Evolutionary conservation across 2,113 vertebrate species (phyloP).

Genomic region (Noctilio leporinus): DNA sequence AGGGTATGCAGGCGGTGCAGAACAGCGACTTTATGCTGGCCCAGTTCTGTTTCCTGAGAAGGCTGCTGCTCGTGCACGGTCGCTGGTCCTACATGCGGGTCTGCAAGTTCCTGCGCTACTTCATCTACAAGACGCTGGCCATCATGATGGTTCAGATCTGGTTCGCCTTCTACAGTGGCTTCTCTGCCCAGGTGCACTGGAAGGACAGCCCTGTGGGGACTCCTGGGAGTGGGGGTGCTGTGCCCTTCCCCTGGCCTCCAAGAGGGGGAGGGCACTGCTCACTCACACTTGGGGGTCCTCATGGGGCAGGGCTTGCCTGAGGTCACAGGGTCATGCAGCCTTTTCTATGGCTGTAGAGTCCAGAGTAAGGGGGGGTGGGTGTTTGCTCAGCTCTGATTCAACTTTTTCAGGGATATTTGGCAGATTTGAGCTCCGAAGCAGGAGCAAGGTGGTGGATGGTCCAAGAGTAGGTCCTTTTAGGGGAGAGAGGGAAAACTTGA

Average conservation of each 20-base stretch:
- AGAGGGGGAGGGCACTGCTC: background rate
- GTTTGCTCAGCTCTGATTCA: background rate
- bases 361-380: background rate
- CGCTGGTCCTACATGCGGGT: constrained; percentile 91
- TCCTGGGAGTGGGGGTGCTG: too few relatives aligned
- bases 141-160: constrained; percentile 88
- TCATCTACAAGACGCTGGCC: constrained; percentile 91
- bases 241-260: background rate
- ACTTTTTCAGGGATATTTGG: background rate
- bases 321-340: background rate
- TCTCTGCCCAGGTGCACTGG: constrained; percentile 81
- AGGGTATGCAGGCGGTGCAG: constrained; percentile 91
- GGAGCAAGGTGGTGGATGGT: background rate
- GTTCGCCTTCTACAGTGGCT: constrained; percentile 90
- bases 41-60: constrained; percentile 88
- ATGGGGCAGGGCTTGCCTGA: background rate
- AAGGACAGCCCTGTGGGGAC: fast-evolving
- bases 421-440: background rate
- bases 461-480: background rate
- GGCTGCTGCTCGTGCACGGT: constrained; percentile 91
- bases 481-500: background rate
- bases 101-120: constrained; percentile 89
- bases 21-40: constrained; percentile 90
- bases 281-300: background rate
- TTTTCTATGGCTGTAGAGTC: background rate